Evolutionary conservation across 2,888 invertebrate genomes (phyloP), one percentile per base, ranked within the genome.

Genomic region (Siphlonurus alternatus): DNA sequence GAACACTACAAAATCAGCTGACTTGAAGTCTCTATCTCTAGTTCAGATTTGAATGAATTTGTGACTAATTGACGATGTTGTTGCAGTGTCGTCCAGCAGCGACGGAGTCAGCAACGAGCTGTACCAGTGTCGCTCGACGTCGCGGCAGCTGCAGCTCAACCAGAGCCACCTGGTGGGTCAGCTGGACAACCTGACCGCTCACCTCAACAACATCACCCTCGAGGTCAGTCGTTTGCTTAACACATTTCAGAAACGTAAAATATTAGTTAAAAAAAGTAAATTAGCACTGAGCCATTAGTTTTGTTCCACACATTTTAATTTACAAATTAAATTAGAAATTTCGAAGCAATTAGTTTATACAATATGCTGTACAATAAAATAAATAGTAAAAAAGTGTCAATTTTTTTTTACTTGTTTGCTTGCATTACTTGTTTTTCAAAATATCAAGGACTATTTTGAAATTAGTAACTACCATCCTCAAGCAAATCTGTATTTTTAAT

Each of bases 121-220:
- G 56, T 56, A 20, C 56, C 56, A 56, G 20, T 56, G 56, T 22
- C n/a, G 56, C n/a, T 56, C 56, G 20, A 56, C 19, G 7, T 56
- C 56, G 56, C n/a, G 56, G 56, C 56, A 56, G 20, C 56, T 56
- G 56, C 56, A 56, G 56, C 56, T 56, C 7, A 56, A 56, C 56
- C 56, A 56, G 20, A 85, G 81, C 25, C 77, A 78, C 63, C 77
- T 87, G 63, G 81, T 79, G 69, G 74, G 73, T 61, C 80, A 83
- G 69, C 74, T 88, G 22, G 77, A 77, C 1, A 80, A 79, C 66
- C 74, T 87, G 51, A 82, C 83, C 66, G 72, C 76, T 61, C 80
- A 81, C 54, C 77, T 87, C 63, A 77, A 78, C 63, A 79, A 77
- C 70, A 75, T 81, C 66, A 79, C 78, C 51, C 70, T 71, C 19